Conservation (phyloP, 2,888 invertebrate genomes). For the Drosophila kambysellisi region DNA sequence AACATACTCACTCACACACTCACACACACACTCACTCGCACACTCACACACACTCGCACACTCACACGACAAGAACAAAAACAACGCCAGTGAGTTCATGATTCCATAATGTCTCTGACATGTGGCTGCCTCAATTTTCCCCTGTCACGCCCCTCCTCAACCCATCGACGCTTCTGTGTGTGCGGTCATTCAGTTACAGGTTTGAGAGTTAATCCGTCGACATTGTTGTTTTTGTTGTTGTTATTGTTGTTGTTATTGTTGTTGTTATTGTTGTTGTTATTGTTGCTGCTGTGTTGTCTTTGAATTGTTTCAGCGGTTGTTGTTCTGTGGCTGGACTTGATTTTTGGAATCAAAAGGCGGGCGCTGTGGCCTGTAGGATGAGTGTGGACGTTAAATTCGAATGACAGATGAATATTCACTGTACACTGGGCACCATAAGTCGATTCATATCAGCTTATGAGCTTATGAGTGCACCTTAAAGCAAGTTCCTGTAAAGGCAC, state of each 20-base stretch:
- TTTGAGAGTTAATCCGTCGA: slow-evolving; percentile 61
- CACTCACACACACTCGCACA: not conserved
- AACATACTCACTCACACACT: not conserved
- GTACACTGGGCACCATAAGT: not conserved
- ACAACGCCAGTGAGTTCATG: slow-evolving; percentile 63
- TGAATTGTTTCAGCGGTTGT: slow-evolving; percentile 62
- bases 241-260: slow-evolving; percentile 28
- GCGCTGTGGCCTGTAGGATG: not conserved
- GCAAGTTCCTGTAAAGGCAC: not conserved
- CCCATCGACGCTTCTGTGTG: slow-evolving; percentile 42
- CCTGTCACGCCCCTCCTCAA: slow-evolving; percentile 1
- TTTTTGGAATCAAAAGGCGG: slow-evolving; percentile 31
- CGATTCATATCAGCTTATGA: not conserved
- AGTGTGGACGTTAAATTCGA: not conserved
- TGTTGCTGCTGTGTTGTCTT: slow-evolving; percentile 55
- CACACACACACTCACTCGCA: not conserved
- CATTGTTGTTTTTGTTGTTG: slow-evolving; percentile 30
- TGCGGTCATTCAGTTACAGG: slow-evolving; percentile 67
- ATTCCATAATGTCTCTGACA: slow-evolving; percentile 75
- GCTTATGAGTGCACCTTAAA: not conserved
- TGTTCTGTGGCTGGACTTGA: slow-evolving; percentile 53
- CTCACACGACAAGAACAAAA: slow-evolving; percentile 31
- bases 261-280: slow-evolving; percentile 29
- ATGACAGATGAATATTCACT: not conserved
- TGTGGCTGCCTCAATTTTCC: slow-evolving; percentile 44